Evolutionary conservation across 2,888 invertebrate species (phyloP).

Genomic region (Rhopalosiphum nymphaeae): DNA sequence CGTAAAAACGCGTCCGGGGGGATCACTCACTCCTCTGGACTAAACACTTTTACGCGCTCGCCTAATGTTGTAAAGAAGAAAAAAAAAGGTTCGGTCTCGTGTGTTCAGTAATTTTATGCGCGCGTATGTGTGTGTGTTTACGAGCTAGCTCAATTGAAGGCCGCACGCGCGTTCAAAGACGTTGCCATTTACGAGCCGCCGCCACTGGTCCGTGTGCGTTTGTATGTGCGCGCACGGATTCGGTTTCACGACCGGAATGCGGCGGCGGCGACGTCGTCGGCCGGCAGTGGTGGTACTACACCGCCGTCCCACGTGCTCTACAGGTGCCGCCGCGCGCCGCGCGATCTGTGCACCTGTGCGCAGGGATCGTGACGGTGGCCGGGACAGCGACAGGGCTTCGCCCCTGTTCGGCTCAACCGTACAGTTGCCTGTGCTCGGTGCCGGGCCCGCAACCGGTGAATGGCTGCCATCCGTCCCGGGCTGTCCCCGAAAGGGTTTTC

Average conservation of each 20-base stretch:
- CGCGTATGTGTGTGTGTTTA: conserved; percentile 28
- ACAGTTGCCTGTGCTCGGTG: conserved; percentile 44
- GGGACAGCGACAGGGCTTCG: conserved; percentile 18
- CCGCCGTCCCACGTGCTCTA: conserved; percentile 63
- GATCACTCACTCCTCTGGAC: not conserved
- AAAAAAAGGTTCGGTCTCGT: conserved; percentile 40
- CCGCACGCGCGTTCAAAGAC: conserved; percentile 52
- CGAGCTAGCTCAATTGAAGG: conserved; percentile 16
- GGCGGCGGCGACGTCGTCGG: conserved; percentile 53
- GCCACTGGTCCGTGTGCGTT: not conserved
- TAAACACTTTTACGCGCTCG: not conserved
- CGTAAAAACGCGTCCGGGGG: not conserved
- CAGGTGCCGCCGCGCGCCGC: conserved; percentile 54
- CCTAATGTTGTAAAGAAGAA: not conserved
- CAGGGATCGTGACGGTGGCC: conserved; percentile 59
- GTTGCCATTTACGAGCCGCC: conserved; percentile 48
- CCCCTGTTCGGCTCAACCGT: conserved; percentile 9
- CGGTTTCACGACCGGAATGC: conserved; percentile 65
- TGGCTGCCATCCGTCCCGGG: conserved; percentile 23
- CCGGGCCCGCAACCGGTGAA: not conserved
- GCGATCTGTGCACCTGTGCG: conserved; percentile 57
- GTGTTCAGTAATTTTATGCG: not conserved
- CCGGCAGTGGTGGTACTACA: conserved; percentile 48
- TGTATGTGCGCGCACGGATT: conserved; percentile 60
- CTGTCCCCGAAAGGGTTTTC: conserved; percentile 61